phyloP scores from a whole-genome alignment of 2,888 invertebrate genomes.

The Adelphocoris suturalis region DNA sequence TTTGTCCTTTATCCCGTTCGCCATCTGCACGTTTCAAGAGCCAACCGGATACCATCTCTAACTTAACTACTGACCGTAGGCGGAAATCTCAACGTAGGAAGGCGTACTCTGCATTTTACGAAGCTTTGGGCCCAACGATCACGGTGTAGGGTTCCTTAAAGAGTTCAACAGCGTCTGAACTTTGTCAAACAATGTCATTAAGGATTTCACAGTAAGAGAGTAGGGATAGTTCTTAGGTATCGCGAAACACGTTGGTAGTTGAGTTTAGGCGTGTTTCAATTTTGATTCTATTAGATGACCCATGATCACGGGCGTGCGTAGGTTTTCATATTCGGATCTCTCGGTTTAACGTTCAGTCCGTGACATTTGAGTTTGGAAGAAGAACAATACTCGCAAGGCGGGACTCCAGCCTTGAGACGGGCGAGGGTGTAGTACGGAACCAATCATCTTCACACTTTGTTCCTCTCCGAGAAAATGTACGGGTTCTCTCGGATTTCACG shows the following conservation, averaged over 20 bases:
- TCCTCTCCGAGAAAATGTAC: neutral
- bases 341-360: neutral
- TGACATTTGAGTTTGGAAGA: slow-evolving; percentile 11
- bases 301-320: neutral
- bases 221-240: neutral
- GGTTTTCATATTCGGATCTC: neutral
- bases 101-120: slow-evolving; percentile 8
- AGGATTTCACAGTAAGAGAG: neutral
- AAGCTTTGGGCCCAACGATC: neutral
- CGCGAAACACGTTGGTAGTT: neutral
- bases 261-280: neutral
- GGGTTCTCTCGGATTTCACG: slow-evolving; percentile 16
- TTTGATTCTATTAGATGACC: neutral
- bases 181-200: neutral
- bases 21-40: neutral
- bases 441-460: slow-evolving; percentile 33
- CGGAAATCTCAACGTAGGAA: slow-evolving; percentile 1
- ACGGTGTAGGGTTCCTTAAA: neutral
- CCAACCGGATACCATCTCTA: neutral
- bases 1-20: neutral
- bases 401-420: slow-evolving; percentile 2
- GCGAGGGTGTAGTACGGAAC: slow-evolving; percentile 41
- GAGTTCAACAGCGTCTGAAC: neutral
- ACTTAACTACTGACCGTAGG: neutral
- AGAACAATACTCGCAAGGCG: slow-evolving; percentile 25